These are phyloP conservation scores for Chaenocephalus aceratus DNA, from an alignment of 2,113 vertebrate genomes.

Conservation along the genomic window DNA sequence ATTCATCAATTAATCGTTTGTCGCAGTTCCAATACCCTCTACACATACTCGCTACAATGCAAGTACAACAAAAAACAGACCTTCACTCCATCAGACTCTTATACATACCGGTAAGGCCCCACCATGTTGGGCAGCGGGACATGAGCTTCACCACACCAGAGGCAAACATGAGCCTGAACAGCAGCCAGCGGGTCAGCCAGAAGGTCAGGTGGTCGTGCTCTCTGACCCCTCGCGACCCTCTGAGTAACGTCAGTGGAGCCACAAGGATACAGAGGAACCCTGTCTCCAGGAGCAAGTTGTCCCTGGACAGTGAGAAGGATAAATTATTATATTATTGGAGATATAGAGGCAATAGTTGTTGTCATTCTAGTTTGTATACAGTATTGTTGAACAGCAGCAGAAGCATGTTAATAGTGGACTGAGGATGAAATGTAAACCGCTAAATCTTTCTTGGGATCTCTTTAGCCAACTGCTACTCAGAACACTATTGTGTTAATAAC, in stretches of 20 bases:
- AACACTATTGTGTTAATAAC: slow-evolving; percentile 19
- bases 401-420: slow-evolving; percentile 13
- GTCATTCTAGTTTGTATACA: not conserved
- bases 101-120: slow-evolving; percentile 92
- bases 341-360: not conserved
- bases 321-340: not conserved
- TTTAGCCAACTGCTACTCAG: slow-evolving; percentile 3
- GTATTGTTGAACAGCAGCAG: slow-evolving; percentile 25
- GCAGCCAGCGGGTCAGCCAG: slow-evolving; percentile 93
- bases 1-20: too few species aligned
- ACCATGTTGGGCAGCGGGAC: slow-evolving; percentile 96
- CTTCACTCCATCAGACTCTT: too few species aligned
- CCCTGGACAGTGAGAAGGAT: slow-evolving; percentile 80
- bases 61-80: not conserved
- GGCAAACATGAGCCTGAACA: slow-evolving; percentile 96
- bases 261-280: slow-evolving; percentile 92
- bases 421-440: slow-evolving; percentile 7
- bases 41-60: not conserved
- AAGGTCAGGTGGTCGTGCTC: slow-evolving; percentile 88
- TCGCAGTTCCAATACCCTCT: not conserved
- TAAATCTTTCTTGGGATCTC: not conserved
- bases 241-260: slow-evolving; percentile 85
- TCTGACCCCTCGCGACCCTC: slow-evolving; percentile 51
- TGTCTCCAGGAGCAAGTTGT: slow-evolving; percentile 90
- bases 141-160: slow-evolving; percentile 95